Evolutionary conservation across 2,888 invertebrate genomes (phyloP).

Genomic region (Tiliacea citrago): DNA sequence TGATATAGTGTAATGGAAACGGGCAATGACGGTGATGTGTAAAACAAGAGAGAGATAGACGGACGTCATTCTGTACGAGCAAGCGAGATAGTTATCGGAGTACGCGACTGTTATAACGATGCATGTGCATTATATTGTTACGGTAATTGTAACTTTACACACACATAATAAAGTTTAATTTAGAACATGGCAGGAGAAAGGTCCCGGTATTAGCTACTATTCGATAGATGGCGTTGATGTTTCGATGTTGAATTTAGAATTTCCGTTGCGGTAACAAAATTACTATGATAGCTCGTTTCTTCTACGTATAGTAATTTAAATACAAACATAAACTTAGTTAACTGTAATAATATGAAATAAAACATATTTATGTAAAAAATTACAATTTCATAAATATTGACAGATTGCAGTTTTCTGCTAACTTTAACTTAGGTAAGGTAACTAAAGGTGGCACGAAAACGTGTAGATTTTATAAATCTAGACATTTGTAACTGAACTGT

Average conservation of each 20-base stretch:
- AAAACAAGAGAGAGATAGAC: constrained; percentile 84
- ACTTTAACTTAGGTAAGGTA: constrained; percentile 10
- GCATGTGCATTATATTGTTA: constrained; percentile 82
- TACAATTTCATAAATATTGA: constrained; percentile 35
- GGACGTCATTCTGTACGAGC: constrained; percentile 75
- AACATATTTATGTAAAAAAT: constrained; percentile 13
- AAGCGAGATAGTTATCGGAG: constrained; percentile 83
- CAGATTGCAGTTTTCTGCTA: constrained; percentile 30
- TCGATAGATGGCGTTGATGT: constrained; percentile 83
- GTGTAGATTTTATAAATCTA: constrained; percentile 41
- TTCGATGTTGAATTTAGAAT: constrained; percentile 67
- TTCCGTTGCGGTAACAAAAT: constrained; percentile 27
- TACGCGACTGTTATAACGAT: constrained; percentile 76
- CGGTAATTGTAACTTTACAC: constrained; percentile 83
- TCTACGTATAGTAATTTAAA: constrained; percentile 17
- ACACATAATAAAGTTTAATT: constrained; percentile 77
- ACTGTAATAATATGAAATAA: constrained; percentile 18
- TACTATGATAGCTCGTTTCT: constrained; percentile 4
- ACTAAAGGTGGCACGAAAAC: constrained; percentile 35
- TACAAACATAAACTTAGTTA: constrained; percentile 12
- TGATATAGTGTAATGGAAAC: constrained; percentile 90
- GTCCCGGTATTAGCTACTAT: constrained; percentile 55
- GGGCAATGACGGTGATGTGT: constrained; percentile 87
- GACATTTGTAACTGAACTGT: constrained; percentile 47
- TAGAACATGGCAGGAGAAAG: constrained; percentile 55